Evolutionary conservation across 2,113 vertebrate genomes (phyloP).

Genomic region (Oxygymnocypris stewartii): DNA sequence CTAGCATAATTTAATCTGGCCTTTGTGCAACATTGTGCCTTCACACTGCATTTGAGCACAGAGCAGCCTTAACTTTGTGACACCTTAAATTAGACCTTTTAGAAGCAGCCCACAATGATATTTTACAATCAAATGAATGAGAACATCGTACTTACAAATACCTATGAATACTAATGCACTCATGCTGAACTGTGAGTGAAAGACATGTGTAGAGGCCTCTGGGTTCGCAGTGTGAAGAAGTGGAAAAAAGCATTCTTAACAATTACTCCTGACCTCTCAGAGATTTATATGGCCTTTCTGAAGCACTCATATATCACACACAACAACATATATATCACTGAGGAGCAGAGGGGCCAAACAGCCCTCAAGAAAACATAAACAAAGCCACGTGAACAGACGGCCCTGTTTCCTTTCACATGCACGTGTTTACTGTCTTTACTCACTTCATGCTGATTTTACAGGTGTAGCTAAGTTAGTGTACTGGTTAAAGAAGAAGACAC

Average conservation of each 20-base stretch:
- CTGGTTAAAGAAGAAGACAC: neutral
- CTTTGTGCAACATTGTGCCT: neutral
- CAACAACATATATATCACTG: conserved; percentile 4
- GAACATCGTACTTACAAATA: neutral
- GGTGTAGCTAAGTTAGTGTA: neutral
- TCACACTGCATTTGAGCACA: neutral
- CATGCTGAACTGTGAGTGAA: conserved; percentile 14
- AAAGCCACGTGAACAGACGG: conserved; percentile 15
- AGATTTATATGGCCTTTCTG: conserved; percentile 44
- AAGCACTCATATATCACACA: conserved; percentile 16
- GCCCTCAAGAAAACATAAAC: conserved; percentile 13
- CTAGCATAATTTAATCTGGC: neutral
- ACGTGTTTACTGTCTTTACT: neutral
- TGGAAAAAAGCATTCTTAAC: conserved; percentile 18
- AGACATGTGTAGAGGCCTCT: neutral
- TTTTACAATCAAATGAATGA: neutral
- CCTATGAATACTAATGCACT: conserved; percentile 1
- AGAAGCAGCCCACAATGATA: neutral
- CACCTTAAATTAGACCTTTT: neutral
- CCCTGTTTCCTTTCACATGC: neutral
- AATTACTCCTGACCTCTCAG: conserved; percentile 36
- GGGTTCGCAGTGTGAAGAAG: conserved; percentile 7
- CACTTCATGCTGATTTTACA: neutral
- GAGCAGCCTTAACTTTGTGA: too few species aligned
- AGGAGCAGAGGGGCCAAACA: neutral